A percentile compares a stretch with the other conserved stretches of the same genome.
Evolutionary conservation across 1,140 invertebrate species (phyloP).

Genomic region (Drosophila subpulchrella): DNA sequence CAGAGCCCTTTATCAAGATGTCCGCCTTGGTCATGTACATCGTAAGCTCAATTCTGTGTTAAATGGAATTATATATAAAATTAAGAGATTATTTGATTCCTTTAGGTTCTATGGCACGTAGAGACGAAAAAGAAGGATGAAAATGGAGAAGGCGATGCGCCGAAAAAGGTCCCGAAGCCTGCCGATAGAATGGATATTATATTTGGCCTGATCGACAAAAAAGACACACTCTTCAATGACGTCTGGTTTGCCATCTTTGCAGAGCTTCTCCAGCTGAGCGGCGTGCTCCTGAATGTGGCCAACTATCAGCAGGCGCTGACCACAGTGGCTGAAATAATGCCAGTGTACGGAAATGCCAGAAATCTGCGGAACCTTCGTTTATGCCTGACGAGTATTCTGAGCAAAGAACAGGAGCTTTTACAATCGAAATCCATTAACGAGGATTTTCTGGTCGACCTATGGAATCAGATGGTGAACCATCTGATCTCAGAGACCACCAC

Average conservation of each 20-base stretch:
- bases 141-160: slow-evolving; percentile 14
- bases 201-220: slow-evolving; percentile 51
- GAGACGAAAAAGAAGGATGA: slow-evolving; percentile 5
- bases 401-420: slow-evolving; percentile 35
- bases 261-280: slow-evolving; percentile 54
- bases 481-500: slow-evolving; percentile 58
- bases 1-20: slow-evolving; percentile 63
- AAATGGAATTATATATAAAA: not conserved
- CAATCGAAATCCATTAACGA: slow-evolving; percentile 14
- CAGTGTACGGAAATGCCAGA: slow-evolving; percentile 52
- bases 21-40: slow-evolving; percentile 64
- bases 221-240: slow-evolving; percentile 59
- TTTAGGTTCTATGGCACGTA: slow-evolving; percentile 56
- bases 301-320: slow-evolving; percentile 58
- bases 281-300: slow-evolving; percentile 43
- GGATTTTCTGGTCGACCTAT: slow-evolving; percentile 35
- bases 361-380: slow-evolving; percentile 59
- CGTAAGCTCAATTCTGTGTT: slow-evolving; percentile 29
- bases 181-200: slow-evolving; percentile 57
- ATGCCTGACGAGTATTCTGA: slow-evolving; percentile 44
- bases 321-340: slow-evolving; percentile 41
- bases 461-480: slow-evolving; percentile 55
- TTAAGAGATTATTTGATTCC: not conserved
- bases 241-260: slow-evolving; percentile 74
- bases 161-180: slow-evolving; percentile 42